Percentiles rank a stretch among this genome's conserved stretches.
Evolutionary conservation across 2,888 invertebrate species (phyloP).

Genomic region (Hydropsyche betteni): DNA sequence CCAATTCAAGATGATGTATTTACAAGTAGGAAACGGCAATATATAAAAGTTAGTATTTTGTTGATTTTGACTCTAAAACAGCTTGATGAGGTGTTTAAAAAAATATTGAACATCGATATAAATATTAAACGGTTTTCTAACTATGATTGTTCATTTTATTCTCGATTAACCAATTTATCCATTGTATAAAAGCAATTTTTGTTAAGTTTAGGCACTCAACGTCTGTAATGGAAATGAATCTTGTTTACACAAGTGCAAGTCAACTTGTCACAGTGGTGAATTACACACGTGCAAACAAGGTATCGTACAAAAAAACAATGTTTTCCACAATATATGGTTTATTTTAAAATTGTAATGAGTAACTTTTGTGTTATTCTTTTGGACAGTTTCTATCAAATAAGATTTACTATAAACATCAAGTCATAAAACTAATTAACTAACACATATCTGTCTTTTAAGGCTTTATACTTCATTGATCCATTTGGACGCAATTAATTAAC

Average conservation of each 20-base stretch:
- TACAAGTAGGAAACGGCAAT: slow-evolving; percentile 13
- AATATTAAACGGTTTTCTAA: neutral
- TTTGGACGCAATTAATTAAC: slow-evolving; percentile 46
- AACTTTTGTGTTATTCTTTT: too few relatives aligned
- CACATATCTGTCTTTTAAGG: slow-evolving; percentile 46
- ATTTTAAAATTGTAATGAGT: too few relatives aligned
- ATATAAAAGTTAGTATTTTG: neutral
- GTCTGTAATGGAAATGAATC: slow-evolving; percentile 3
- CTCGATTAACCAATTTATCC: neutral
- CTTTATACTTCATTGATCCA: slow-evolving; percentile 51
- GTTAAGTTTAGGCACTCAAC: slow-evolving; percentile 4
- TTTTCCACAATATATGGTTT: too few relatives aligned
- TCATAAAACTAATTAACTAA: slow-evolving; percentile 32
- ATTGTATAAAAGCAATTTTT: neutral
- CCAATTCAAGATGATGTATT: neutral
- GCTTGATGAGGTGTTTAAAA: too few relatives aligned
- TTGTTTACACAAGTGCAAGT: slow-evolving; percentile 19
- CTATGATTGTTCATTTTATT: slow-evolving; percentile 29
- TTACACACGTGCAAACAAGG: too few relatives aligned
- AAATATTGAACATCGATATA: too few relatives aligned
- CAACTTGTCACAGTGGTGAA: too few relatives aligned
- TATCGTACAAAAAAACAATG: too few relatives aligned
- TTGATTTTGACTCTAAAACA: too few relatives aligned
- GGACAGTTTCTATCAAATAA: too few relatives aligned
- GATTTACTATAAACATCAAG: neutral